Base-by-base conservation (phyloP, 1,140 invertebrate genomes). In the Caerostris extrusa region DNA sequence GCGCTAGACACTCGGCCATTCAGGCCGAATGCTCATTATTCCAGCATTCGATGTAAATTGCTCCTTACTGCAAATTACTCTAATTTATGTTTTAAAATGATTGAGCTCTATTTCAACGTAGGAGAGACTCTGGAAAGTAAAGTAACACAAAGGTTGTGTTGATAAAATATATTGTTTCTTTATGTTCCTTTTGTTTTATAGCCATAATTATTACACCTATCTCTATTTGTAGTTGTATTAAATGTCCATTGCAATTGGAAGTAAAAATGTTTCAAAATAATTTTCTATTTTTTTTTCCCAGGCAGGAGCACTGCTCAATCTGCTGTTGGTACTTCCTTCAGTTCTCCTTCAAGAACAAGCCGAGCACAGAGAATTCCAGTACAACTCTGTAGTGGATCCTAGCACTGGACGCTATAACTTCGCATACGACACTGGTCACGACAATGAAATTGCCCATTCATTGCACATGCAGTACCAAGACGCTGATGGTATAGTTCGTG, bases 391-490 rank as follows among this genome's bases (percentile, higher is more conserved):
- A 60, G 94, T 93, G 7, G 95, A 95, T n/a, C 83, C 98, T 95
- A 50, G n/a, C 8, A 93, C 85, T 5, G 98, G 98, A 50, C 98
- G 98, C 82, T 98, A 98, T 96, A 98, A 98, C 17, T 98, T 98
- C 95, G 98, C 98, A 56, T 98, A 98, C 95, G 98, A 98, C 95
- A 98, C 98, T 3, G 98, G 98, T 10, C 98, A 98, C 34, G 93
- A 83, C 19, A 95, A 95, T 8, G 85, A 93, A 10, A 88, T 93
- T 61, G 92, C 95, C 95, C 98, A 98, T n/a, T 98, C 97, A 19
- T 98, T 98, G 96, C 98, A 98, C 95, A 98, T 98, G 95, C 98
- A 98, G 96, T 98, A 98, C 2, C 96, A 98, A 93, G 98, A 98
- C 34, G 98, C 97, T 0, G 98, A 98, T 95, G 98, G 98, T 95